Conservation (phyloP, 1,140 invertebrate genomes). For the Calliopsis andreniformis region DNA sequence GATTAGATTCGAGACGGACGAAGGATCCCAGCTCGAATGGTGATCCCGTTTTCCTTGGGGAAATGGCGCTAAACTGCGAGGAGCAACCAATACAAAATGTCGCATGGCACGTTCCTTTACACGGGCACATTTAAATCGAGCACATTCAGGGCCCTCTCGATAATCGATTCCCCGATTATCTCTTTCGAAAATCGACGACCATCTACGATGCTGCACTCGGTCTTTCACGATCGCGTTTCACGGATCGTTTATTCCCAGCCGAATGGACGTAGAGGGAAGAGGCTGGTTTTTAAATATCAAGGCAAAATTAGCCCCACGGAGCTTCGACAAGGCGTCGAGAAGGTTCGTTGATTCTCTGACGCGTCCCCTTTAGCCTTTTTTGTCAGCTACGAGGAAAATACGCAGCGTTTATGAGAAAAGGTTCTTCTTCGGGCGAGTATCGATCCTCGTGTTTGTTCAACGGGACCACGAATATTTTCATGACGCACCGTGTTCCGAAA, state of each 20-base stretch:
- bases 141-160: no score
- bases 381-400: no score
- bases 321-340: neutral
- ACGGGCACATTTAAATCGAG: slow-evolving; percentile 2
- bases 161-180: neutral
- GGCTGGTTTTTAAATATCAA: slow-evolving; percentile 1
- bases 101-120: neutral
- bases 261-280: neutral
- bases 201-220: neutral
- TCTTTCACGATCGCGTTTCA: neutral
- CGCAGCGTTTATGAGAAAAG: no score
- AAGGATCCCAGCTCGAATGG: neutral
- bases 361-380: no score
- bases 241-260: neutral
- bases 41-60: neutral
- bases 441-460: no score
- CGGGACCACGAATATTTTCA: no score
- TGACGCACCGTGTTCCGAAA: no score
- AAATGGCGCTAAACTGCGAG: neutral
- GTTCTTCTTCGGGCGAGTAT: no score
- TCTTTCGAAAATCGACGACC: slow-evolving; percentile 3
- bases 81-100: neutral
- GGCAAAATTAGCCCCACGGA: neutral
- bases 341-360: neutral
- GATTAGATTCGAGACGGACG: slow-evolving; percentile 5